phyloP scores from a whole-genome alignment of 2,888 invertebrate genomes.

The Cataglyphis albicans region DNA sequence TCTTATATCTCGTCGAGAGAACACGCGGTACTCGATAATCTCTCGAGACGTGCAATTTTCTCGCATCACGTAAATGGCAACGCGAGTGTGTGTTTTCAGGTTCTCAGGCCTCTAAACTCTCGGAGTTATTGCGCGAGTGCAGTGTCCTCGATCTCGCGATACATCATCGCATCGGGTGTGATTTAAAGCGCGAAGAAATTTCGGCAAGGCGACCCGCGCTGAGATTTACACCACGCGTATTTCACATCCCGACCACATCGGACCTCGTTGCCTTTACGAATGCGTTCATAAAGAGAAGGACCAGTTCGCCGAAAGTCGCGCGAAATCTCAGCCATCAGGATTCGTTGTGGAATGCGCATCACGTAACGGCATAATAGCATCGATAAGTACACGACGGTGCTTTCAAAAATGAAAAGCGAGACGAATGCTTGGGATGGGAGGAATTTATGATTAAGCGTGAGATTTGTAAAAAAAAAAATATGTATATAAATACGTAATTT shows the following conservation, averaged over 20 bases:
- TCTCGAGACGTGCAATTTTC: constrained; percentile 48
- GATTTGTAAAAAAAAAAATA: not conserved
- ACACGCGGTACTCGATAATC: constrained; percentile 43
- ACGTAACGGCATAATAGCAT: constrained; percentile 55
- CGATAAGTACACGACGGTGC: constrained; percentile 36
- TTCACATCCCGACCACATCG: constrained; percentile 10
- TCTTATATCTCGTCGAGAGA: constrained; percentile 28
- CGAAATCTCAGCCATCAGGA: constrained; percentile 47
- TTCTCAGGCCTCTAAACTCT: constrained; percentile 48
- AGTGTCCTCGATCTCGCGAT: constrained; percentile 16
- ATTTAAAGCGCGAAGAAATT: constrained; percentile 53
- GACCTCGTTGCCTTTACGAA: constrained; percentile 63
- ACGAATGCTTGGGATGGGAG: not conserved
- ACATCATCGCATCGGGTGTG: constrained; percentile 30
- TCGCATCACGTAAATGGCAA: constrained; percentile 41
- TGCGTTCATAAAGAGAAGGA: constrained; percentile 59
- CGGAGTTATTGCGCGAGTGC: constrained; percentile 12
- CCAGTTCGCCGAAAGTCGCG: constrained; percentile 66
- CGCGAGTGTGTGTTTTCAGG: constrained; percentile 21
- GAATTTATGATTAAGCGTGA: not conserved
- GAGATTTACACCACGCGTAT: constrained; percentile 67
- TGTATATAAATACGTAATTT: not conserved
- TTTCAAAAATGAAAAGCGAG: constrained; percentile 9
- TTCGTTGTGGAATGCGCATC: constrained; percentile 15
- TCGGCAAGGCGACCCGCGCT: constrained; percentile 68